phyloP scores from a whole-genome alignment of 2,888 invertebrate species.

The Pelosia muscerda region DNA sequence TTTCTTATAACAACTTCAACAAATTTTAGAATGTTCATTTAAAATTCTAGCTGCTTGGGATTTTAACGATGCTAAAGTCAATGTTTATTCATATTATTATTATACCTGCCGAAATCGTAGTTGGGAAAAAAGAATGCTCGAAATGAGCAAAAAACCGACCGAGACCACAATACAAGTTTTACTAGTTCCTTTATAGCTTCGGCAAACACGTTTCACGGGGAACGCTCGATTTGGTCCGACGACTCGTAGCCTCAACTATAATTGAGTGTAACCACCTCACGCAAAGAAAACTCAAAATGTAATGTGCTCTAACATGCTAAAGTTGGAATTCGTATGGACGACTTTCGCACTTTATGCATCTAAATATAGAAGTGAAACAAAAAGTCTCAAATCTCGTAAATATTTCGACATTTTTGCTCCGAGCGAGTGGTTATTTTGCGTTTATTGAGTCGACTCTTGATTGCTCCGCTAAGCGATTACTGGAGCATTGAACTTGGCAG shows the following conservation, averaged over 20 bases:
- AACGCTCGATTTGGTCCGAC: slow-evolving; percentile 73
- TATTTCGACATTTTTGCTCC: slow-evolving; percentile 78
- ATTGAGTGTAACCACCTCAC: slow-evolving; percentile 63
- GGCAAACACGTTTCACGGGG: slow-evolving; percentile 74
- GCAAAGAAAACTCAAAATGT: slow-evolving; percentile 61
- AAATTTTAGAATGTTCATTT: slow-evolving; percentile 25
- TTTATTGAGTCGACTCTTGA: slow-evolving; percentile 75
- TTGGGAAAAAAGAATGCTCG: slow-evolving; percentile 46
- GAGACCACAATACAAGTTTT: slow-evolving; percentile 72
- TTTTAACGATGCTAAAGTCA: slow-evolving; percentile 34
- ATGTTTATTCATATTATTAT: slow-evolving; percentile 47
- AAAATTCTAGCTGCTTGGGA: slow-evolving; percentile 24
- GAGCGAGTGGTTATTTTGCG: slow-evolving; percentile 75
- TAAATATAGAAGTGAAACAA: slow-evolving; percentile 73
- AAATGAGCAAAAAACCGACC: slow-evolving; percentile 64
- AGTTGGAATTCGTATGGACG: slow-evolving; percentile 65
- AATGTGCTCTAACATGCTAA: slow-evolving; percentile 59
- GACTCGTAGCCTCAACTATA: slow-evolving; percentile 58
- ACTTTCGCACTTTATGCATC: slow-evolving; percentile 59
- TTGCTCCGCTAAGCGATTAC: slow-evolving; percentile 71
- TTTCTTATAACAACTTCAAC: slow-evolving; percentile 14
- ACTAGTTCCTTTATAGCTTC: slow-evolving; percentile 77
- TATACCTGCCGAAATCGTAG: slow-evolving; percentile 51
- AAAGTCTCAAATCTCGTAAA: slow-evolving; percentile 76
- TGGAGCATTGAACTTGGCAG: slow-evolving; percentile 77